Evolutionary conservation across 2,797 vertebrate species (phyloP), one percentile per base, ranked within the genome.

Genomic region (Aulostomus chinensis): DNA sequence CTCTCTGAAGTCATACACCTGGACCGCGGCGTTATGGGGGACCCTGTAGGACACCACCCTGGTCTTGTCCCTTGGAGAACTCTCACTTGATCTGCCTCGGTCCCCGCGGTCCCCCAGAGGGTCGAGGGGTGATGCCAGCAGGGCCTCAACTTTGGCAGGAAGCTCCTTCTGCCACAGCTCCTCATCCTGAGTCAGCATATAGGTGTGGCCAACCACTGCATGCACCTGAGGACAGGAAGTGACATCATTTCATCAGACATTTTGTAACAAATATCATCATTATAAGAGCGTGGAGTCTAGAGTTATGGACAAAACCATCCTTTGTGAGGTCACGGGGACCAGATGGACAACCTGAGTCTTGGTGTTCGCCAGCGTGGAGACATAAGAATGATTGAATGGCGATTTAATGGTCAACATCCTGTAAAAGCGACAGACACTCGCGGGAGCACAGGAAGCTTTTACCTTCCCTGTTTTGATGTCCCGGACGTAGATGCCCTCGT

Each of bases 1-100:
- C 78, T 93, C 94, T 5, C 93, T 75, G 90, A 96, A 97, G 89
- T 96, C 95, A 0, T 97, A 97, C n/a, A 96, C 93, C 78, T 97
- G 95, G n/a, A 94, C 82, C 0, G 94, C 91, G 0, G 94, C 94
- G 0, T 96, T 96, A 86, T 96, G 94, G 0, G 94, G 95, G 1
- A 96, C 93, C 0, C 93, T 85, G 83, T 89, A 96, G 31, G 92
- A 92, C 4, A 96, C 92, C 10, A 92, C 92, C 0, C 29, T 76
- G 28, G 93, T 96, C 72, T 76, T 64, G n/a, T 76, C 59, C 0
- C 76, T 25, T 0, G 15, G 46, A 0, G 0, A 0, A 18, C 0
- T 0, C 0, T 2, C n/a, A 0, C 0, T 8, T 0, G 12, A 16
- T 0, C 9, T 7, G 1, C 0, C 3, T 1, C 82, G 81, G 0